phyloP scores from a whole-genome alignment of 2,888 invertebrate species.

The Cryptophagus acutangulus region DNA sequence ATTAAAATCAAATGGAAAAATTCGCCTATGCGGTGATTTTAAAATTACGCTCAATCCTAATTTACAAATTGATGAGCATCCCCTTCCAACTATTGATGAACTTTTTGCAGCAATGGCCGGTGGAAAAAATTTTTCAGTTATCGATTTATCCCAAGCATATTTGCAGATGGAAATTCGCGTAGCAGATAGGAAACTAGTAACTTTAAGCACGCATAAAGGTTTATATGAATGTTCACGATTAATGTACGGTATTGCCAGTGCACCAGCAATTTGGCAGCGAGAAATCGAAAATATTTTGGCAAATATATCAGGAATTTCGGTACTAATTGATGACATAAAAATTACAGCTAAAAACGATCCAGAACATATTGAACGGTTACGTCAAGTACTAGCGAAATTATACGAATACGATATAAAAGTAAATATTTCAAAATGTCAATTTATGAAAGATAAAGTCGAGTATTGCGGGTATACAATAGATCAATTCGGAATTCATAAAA shows the following conservation, averaged over 20 bases:
- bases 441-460: constrained; percentile 32
- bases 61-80: no score
- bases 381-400: constrained; percentile 25
- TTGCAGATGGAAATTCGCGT: constrained; percentile 37
- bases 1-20: no score
- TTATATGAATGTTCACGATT: constrained; percentile 35
- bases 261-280: constrained; percentile 23
- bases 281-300: constrained; percentile 32
- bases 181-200: constrained; percentile 33
- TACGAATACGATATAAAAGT: constrained; percentile 29
- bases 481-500: constrained; percentile 17
- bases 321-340: constrained; percentile 37
- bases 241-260: constrained; percentile 34
- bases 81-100: no score
- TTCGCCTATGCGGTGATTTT: no score
- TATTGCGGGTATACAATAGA: constrained; percentile 33
- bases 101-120: no score
- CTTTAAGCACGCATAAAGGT: constrained; percentile 39
- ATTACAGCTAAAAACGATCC: constrained; percentile 28
- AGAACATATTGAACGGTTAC: constrained; percentile 25
- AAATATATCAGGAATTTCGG: constrained; percentile 30
- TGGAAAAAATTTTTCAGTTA: no score
- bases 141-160: no score
- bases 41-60: no score
- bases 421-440: constrained; percentile 34